Base-by-base conservation (phyloP, 2,888 invertebrate genomes). In the Cyclophora punctaria region DNA sequence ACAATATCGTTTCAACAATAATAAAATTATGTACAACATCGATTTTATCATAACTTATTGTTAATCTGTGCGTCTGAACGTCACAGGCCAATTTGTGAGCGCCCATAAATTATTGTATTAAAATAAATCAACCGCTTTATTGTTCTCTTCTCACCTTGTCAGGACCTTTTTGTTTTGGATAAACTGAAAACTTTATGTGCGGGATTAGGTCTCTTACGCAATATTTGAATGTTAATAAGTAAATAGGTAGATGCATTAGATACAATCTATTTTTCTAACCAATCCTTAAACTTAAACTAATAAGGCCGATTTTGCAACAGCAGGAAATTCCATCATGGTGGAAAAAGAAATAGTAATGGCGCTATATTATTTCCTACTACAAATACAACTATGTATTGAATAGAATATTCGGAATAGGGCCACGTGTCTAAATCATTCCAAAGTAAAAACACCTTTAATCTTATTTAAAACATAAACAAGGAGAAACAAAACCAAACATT, bases 101-200 rank as follows among this genome's bases (percentile, higher is more conserved):
- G 75, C 70, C 73, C 81, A 85, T 87, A 86, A 85, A 86, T 86
- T 82, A 84, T 73, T 82, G 83, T 83, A 86, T 85, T 84, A 83
- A 83, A 83, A 86, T 86, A 86, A 86, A 86, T 86, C 85, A 85
- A 74, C 65, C 64, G 64, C 70, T 82, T 83, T 85, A 86, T 85
- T 86, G 83, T 85, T 86, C 80, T 80, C 76, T 80, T 83, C 82
- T 77, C 83, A 76, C 83, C 78, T 82, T 75, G 66, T 76, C 71
- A 56, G 64, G 69, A 71, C 74, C 73, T 78, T 80, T 75, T 81
- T 80, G 73, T 78, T 80, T 76, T 69, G 69, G 61, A 54, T 55
- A 43, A 43, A 45, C 43, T 42, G 40, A 51, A 49, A 56, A 57
- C 62, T 66, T 66, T 62, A 63, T 58, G 55, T 48, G 57, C 57